These are phyloP conservation scores for Thecophora atra DNA, from an alignment of 2,888 invertebrate species.

Conservation along the genomic window DNA sequence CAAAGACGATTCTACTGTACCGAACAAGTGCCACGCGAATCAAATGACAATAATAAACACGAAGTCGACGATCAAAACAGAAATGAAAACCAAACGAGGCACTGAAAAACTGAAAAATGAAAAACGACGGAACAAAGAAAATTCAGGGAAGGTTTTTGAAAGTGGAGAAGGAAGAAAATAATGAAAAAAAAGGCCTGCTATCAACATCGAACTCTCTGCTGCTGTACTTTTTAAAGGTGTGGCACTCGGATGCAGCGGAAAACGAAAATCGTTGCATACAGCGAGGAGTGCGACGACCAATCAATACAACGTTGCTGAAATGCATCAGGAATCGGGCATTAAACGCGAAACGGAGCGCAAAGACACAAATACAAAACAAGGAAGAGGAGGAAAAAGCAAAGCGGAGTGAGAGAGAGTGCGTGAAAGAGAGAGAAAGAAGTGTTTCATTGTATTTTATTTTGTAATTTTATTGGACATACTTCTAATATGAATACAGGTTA, in stretches of 20 bases:
- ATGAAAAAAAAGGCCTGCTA: neutral
- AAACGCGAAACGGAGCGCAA: neutral
- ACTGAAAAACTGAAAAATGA: neutral
- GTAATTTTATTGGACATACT: no score
- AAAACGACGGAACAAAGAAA: no score
- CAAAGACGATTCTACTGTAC: conserved; percentile 9
- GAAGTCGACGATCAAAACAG: conserved; percentile 37
- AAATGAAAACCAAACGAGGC: conserved; percentile 16
- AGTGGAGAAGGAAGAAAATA: no score
- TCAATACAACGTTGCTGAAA: conserved; percentile 15
- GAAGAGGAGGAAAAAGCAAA: neutral
- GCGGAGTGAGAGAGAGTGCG: neutral
- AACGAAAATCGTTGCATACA: conserved; percentile 2
- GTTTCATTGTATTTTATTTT: no score
- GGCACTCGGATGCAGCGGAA: conserved; percentile 8
- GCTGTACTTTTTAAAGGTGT: conserved; percentile 25
- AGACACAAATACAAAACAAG: neutral
- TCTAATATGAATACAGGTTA: no score
- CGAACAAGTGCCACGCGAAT: conserved; percentile 48
- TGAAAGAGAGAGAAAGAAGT: neutral
- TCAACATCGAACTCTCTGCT: neutral
- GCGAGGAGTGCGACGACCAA: conserved; percentile 14
- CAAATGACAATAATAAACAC: conserved; percentile 30
- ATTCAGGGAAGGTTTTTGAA: no score
- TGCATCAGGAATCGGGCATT: conserved; percentile 18